phyloP scores from a whole-genome alignment of 2,113 vertebrate genomes.

The Triplophysa siluroides region DNA sequence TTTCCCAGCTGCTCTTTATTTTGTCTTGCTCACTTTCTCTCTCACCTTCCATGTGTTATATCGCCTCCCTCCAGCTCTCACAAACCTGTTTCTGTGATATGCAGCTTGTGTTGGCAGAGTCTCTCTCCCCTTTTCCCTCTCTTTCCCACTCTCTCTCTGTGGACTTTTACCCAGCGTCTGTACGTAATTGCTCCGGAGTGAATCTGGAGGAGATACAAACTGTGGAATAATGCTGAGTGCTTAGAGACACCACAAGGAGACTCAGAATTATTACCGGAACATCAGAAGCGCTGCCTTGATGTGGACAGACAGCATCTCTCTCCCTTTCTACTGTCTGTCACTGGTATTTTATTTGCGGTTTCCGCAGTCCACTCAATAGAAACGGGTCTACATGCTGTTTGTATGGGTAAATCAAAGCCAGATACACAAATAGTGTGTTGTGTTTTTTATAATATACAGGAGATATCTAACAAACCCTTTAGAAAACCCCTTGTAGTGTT shows the following conservation, averaged over 20 bases:
- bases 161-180: slow-evolving; percentile 7
- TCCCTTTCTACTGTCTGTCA: background rate
- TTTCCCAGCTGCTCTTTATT: slow-evolving; percentile 1
- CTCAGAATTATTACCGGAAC: slow-evolving; percentile 23
- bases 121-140: slow-evolving; percentile 9
- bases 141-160: slow-evolving; percentile 7
- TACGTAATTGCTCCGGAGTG: slow-evolving; percentile 38
- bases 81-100: slow-evolving; percentile 25
- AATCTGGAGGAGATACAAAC: background rate
- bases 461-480: too few relatives aligned
- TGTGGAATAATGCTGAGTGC: slow-evolving; percentile 19
- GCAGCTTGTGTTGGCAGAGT: background rate
- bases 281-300: background rate
- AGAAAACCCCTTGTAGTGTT: too few relatives aligned
- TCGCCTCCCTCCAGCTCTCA: background rate
- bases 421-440: too few relatives aligned
- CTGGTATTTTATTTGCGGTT: background rate
- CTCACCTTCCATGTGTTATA: background rate
- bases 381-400: too few relatives aligned
- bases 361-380: too few relatives aligned
- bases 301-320: slow-evolving; percentile 11
- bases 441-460: too few relatives aligned
- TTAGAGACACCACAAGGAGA: slow-evolving; percentile 19
- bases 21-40: background rate
- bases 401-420: too few relatives aligned